phyloP scores from a whole-genome alignment of 1,140 invertebrate genomes.

The Dolichoris vasculosae region DNA sequence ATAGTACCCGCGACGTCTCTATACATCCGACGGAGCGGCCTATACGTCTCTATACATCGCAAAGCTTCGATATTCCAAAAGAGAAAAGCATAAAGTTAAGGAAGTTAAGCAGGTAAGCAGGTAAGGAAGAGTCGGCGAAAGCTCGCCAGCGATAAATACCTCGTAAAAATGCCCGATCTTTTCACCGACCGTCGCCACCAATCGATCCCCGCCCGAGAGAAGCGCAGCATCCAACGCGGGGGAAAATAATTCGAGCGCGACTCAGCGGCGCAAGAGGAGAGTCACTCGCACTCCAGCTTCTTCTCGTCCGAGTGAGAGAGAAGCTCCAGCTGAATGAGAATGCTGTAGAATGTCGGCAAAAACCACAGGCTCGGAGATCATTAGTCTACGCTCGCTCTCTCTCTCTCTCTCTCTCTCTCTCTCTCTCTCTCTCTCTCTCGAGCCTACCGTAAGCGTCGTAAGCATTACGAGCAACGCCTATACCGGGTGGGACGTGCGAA shows the following conservation, averaged over 20 bases:
- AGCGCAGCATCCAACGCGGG: background rate
- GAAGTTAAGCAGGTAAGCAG: too few species aligned
- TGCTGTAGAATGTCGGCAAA: constrained; percentile 75
- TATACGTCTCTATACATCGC: background rate
- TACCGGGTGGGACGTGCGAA: constrained; percentile 59
- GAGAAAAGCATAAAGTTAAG: background rate
- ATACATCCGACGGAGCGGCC: too few species aligned
- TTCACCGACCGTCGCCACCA: too few species aligned
- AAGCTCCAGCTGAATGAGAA: constrained; percentile 73
- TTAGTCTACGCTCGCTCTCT: constrained; percentile 69
- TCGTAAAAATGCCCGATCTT: constrained; percentile 20
- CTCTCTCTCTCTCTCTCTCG: background rate
- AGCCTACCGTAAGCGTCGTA: constrained; percentile 3
- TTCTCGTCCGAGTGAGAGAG: constrained; percentile 7
- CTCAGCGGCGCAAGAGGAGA: background rate
- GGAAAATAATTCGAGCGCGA: constrained; percentile 40
- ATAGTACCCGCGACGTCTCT: too few species aligned
- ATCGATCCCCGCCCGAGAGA: background rate
- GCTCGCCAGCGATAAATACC: background rate
- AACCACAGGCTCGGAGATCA: constrained; percentile 72
- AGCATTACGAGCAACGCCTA: constrained; percentile 29
- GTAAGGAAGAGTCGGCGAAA: background rate
- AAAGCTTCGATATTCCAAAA: background rate
- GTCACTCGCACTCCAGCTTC: background rate
- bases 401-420: constrained; percentile 30